phyloP scores from a whole-genome alignment of 2,888 invertebrate genomes.

The Oithona nana region DNA sequence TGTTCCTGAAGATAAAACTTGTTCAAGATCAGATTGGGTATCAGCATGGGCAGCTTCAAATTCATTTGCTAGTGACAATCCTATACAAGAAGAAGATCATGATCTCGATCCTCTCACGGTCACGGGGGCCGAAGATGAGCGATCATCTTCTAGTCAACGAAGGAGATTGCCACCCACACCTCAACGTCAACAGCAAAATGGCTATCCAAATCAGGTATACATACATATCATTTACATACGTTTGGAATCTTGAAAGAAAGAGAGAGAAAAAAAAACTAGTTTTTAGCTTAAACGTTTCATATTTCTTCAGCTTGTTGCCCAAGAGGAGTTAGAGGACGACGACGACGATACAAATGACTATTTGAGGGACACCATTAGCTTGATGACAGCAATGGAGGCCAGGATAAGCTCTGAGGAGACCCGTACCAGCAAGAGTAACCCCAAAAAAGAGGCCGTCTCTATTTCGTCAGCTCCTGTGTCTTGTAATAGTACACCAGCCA shows the following conservation, averaged over 20 bases:
- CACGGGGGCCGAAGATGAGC: neutral
- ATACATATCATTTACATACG: too few species aligned
- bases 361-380: conserved; percentile 2
- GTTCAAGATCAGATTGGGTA: conserved; percentile 1
- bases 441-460: neutral
- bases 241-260: too few species aligned
- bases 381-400: conserved; percentile 11
- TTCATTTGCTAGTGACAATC: neutral
- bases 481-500: too few species aligned
- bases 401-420: neutral
- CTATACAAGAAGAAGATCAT: neutral
- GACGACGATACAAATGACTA: conserved; percentile 2
- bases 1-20: neutral
- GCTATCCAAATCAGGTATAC: neutral
- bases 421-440: neutral
- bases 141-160: neutral
- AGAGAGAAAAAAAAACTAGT: too few species aligned
- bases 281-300: too few species aligned
- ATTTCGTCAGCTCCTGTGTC: neutral
- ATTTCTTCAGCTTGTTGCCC: neutral
- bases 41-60: conserved; percentile 4
- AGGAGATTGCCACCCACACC: neutral
- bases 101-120: too few species aligned
- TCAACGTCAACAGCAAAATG: neutral
- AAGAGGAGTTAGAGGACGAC: too few species aligned